Evolutionary conservation across 1,140 invertebrate species (phyloP).

Genomic region (Heliconius congener): DNA sequence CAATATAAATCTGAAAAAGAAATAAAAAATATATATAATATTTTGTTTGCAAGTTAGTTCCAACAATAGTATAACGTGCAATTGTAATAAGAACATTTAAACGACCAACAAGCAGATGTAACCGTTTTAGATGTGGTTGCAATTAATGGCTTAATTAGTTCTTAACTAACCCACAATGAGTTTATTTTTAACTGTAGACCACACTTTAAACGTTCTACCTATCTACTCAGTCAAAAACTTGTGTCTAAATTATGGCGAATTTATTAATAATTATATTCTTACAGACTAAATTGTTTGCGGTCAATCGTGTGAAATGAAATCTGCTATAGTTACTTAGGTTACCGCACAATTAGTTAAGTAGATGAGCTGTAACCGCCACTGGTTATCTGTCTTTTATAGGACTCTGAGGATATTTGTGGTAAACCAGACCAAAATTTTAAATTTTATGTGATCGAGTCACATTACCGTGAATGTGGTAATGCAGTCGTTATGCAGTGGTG

Average conservation of each 20-base stretch:
- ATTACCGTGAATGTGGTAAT: conserved; percentile 55
- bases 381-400: not conserved
- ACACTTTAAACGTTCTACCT: not conserved
- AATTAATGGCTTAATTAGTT: not conserved
- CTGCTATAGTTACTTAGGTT: conserved; percentile 29
- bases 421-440: not conserved
- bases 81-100: conserved; percentile 1
- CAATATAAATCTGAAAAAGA: not conserved
- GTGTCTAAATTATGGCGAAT: not conserved
- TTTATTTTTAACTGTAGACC: not conserved
- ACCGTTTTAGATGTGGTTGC: not conserved
- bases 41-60: not conserved
- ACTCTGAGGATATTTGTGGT: not conserved
- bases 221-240: not conserved
- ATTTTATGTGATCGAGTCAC: not conserved
- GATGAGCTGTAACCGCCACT: conserved; percentile 14
- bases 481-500: conserved; percentile 72
- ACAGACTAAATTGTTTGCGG: conserved; percentile 28
- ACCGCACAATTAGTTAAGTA: conserved; percentile 35
- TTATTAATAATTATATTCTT: not conserved
- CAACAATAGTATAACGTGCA: not conserved
- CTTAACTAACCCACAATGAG: not conserved
- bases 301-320: conserved; percentile 35
- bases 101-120: not conserved
- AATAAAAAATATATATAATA: not conserved